phyloP scores from a whole-genome alignment of 2,888 invertebrate species.

The Idaea biselata region DNA sequence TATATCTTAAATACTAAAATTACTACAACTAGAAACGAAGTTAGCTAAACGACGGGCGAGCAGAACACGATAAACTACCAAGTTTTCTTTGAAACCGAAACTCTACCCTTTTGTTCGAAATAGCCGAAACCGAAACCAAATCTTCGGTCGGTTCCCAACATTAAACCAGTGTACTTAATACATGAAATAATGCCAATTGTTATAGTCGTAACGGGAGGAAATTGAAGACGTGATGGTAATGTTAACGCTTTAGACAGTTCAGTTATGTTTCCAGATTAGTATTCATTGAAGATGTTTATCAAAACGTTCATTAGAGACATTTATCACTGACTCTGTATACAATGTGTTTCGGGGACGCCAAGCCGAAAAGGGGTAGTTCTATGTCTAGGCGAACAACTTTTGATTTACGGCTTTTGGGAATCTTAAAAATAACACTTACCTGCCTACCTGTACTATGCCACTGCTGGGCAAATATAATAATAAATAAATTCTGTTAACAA shows the following conservation, averaged over 20 bases:
- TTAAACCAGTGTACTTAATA: conserved; percentile 29
- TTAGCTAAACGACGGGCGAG: too few species aligned
- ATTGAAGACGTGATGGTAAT: conserved; percentile 51
- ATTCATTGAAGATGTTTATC: not conserved
- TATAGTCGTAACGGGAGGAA: conserved; percentile 62
- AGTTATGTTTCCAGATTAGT: not conserved
- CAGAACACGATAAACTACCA: too few species aligned
- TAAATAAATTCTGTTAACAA: too few species aligned
- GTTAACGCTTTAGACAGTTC: conserved; percentile 12
- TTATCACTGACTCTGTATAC: not conserved
- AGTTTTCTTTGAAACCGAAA: too few species aligned
- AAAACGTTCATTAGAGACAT: not conserved
- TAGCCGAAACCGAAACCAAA: not conserved
- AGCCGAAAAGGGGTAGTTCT: too few species aligned
- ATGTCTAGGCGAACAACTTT: too few species aligned
- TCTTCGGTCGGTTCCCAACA: conserved; percentile 29
- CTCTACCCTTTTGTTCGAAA: not conserved
- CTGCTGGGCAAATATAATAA: too few species aligned
- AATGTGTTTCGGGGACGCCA: not conserved
- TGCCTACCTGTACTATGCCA: too few species aligned
- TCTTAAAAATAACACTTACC: too few species aligned
- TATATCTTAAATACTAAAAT: too few species aligned
- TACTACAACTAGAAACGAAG: too few species aligned
- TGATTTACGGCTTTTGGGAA: too few species aligned
- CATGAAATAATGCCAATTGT: conserved; percentile 59